Conservation (phyloP, 2,888 invertebrate species). For the Platyscelio sp. region DNA sequence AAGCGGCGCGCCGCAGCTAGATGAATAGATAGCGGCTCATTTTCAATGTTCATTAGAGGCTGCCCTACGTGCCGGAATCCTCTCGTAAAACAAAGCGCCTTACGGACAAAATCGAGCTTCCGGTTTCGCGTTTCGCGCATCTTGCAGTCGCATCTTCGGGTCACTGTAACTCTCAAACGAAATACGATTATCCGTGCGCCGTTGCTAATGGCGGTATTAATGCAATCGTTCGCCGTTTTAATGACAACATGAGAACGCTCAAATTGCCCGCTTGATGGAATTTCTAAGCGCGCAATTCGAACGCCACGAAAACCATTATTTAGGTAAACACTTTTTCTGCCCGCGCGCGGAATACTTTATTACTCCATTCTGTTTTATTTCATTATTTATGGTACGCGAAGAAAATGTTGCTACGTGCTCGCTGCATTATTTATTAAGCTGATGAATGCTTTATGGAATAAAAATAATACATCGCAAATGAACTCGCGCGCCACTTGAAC, state of each 20-base stretch:
- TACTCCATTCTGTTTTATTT: conserved; percentile 21
- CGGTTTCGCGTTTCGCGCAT: conserved; percentile 43
- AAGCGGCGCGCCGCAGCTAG: conserved; percentile 67
- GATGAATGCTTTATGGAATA: too few species aligned
- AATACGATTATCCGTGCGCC: conserved; percentile 43
- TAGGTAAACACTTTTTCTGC: conserved; percentile 25
- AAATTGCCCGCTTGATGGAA: conserved; percentile 54
- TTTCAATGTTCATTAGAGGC: conserved; percentile 79
- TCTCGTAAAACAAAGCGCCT: conserved; percentile 56
- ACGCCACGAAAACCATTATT: conserved; percentile 39
- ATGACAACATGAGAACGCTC: conserved; percentile 51
- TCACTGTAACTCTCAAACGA: conserved; percentile 65
- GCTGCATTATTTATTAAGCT: too few species aligned
- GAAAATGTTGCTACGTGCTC: too few species aligned
- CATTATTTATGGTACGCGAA: conserved; percentile 28
- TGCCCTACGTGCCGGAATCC: conserved; percentile 65
- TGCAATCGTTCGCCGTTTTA: conserved; percentile 59
- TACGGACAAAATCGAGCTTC: conserved; percentile 51
- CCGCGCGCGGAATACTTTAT: conserved; percentile 21
- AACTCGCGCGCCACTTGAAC: too few species aligned
- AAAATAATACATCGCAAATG: too few species aligned
- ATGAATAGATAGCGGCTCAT: conserved; percentile 81
- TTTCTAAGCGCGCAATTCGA: conserved; percentile 49
- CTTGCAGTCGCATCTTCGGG: conserved; percentile 72
- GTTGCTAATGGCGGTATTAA: conserved; percentile 52